Percentiles rank a stretch among this genome's conserved stretches.
Conservation (phyloP, 2,113 vertebrate genomes). For the Solea solea region DNA sequence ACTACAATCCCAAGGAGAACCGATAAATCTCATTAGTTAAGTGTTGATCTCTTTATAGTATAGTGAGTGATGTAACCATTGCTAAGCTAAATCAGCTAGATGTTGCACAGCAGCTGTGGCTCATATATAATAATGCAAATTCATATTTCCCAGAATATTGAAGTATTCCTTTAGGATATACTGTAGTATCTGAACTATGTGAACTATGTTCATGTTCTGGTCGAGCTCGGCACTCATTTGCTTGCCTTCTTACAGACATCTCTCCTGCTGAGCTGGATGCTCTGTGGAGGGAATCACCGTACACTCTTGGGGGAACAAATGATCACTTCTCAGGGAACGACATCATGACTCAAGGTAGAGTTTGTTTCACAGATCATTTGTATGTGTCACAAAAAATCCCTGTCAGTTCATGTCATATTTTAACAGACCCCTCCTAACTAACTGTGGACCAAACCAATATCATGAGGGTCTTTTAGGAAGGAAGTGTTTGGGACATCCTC, state of each 20-base stretch:
- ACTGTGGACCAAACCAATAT: conserved; percentile 10
- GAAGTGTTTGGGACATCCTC: conserved; percentile 75
- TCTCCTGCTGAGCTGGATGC: conserved; percentile 83
- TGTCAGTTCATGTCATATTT: not conserved
- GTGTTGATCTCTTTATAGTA: too few relatives aligned
- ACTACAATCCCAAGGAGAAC: too few relatives aligned
- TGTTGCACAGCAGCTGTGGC: too few relatives aligned
- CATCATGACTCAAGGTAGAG: conserved; percentile 81
- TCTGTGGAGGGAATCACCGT: conserved; percentile 81
- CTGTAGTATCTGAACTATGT: not conserved
- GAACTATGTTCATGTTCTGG: not conserved
- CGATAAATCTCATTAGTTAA: too few relatives aligned
- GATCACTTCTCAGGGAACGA: conserved; percentile 78
- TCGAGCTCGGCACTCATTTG: conserved; percentile 1
- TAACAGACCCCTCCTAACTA: not conserved
- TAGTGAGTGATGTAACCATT: too few relatives aligned
- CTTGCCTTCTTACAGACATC: conserved; percentile 66
- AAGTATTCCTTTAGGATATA: not conserved
- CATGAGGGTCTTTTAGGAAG: conserved; percentile 31
- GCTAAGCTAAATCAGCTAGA: too few relatives aligned
- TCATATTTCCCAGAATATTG: not conserved
- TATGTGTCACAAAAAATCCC: too few relatives aligned
- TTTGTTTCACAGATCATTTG: not conserved
- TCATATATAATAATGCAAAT: too few relatives aligned
- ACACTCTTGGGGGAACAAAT: conserved; percentile 74